Evolutionary conservation across 2,888 invertebrate species (phyloP).

Genomic region (Monopis laevigella): DNA sequence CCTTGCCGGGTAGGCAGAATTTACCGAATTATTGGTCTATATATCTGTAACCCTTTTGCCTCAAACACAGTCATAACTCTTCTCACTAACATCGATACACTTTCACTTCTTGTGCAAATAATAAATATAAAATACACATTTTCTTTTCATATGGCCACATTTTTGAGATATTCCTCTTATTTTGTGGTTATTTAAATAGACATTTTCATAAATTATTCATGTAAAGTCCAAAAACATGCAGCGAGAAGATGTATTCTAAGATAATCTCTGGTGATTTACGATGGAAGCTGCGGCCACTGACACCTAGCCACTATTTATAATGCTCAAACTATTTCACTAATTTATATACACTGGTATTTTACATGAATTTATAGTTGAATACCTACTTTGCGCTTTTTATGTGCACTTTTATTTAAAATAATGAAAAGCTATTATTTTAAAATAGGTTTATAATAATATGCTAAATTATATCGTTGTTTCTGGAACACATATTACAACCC

Average conservation of each 20-base stretch:
- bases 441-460: no score
- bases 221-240: conserved; percentile 40
- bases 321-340: background rate
- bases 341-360: background rate
- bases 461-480: no score
- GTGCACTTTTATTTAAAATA: no score
- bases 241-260: conserved; percentile 41
- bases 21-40: no score
- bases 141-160: conserved; percentile 1
- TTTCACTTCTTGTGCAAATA: no score
- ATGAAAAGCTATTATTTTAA: no score
- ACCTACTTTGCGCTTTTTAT: no score
- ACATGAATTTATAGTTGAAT: background rate
- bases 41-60: no score
- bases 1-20: no score
- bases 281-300: conserved; percentile 45
- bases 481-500: no score
- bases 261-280: conserved; percentile 61
- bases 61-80: no score
- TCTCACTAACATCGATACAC: no score
- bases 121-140: conserved; percentile 4
- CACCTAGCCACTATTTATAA: conserved; percentile 6
- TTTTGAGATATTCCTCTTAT: conserved; percentile 13
- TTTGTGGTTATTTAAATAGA: conserved; percentile 22
- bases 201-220: conserved; percentile 49